These are phyloP conservation scores for Pomatorhinus ruficollis DNA, from an alignment of 2,113 vertebrate genomes.

Conservation along the genomic window DNA sequence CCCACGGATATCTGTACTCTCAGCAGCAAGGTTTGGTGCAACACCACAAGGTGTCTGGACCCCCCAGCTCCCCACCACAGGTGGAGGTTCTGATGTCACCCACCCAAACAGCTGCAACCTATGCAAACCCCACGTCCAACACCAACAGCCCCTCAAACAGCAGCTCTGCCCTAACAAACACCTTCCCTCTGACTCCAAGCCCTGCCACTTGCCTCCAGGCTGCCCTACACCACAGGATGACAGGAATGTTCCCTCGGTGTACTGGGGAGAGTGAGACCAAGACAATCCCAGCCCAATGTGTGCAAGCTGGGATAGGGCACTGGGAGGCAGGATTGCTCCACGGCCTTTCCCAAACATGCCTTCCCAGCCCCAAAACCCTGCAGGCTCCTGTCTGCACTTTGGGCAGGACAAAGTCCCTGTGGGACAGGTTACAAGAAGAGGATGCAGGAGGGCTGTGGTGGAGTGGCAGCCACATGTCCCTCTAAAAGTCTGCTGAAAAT, in stretches of 20 bases:
- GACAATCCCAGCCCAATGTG: neutral
- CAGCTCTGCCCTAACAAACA: accelerated
- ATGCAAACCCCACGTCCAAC: accelerated
- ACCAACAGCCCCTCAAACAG: neutral
- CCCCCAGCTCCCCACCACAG: neutral
- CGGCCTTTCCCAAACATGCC: neutral
- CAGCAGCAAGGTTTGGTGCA: neutral
- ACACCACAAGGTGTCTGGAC: neutral
- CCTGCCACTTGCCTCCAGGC: neutral
- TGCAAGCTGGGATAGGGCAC: neutral
- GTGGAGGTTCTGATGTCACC: neutral
- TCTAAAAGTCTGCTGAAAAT: neutral
- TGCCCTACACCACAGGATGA: neutral
- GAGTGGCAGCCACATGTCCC: accelerated
- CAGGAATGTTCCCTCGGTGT: neutral
- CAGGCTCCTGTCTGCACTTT: neutral
- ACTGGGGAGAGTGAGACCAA: neutral
- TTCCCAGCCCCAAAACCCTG: neutral
- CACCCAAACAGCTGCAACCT: neutral
- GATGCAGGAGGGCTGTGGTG: accelerated
- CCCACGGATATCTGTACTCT: neutral
- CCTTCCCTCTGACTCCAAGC: neutral
- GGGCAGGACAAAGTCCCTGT: neutral
- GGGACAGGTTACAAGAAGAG: neutral
- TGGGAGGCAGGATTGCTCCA: slow-evolving; percentile 32